Percentiles rank a stretch among this genome's conserved stretches.
Conservation (phyloP, 2,797 vertebrate genomes). For the Podarcis siculus region DNA sequence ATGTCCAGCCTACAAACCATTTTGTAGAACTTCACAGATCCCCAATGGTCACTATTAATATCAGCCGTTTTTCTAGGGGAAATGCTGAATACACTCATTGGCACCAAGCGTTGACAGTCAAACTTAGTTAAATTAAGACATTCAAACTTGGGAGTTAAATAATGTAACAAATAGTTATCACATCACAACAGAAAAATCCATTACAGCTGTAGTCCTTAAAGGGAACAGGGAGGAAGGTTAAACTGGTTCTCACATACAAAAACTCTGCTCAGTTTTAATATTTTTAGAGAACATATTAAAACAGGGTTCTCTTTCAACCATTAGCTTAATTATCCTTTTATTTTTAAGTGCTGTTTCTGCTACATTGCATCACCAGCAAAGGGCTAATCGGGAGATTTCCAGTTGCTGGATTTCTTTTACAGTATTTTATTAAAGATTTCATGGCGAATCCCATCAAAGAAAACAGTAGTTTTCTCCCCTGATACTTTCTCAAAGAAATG, state of each 20-base stretch:
- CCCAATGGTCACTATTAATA: not conserved
- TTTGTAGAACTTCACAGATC: not conserved
- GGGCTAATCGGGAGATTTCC: slow-evolving; percentile 58
- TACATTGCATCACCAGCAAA: slow-evolving; percentile 53
- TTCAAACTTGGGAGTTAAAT: slow-evolving; percentile 44
- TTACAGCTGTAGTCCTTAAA: not conserved
- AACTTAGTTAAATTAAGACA: not conserved
- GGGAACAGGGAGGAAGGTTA: not conserved
- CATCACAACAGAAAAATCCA: slow-evolving; percentile 1
- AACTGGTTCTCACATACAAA: slow-evolving; percentile 9
- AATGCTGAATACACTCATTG: not conserved
- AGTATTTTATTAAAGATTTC: slow-evolving; percentile 5
- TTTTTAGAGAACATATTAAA: slow-evolving; percentile 21
- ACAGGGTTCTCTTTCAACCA: slow-evolving; percentile 12
- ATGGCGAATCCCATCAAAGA: slow-evolving; percentile 12
- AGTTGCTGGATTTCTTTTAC: slow-evolving; percentile 22
- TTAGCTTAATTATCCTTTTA: slow-evolving; percentile 36
- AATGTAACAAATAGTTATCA: slow-evolving; percentile 32
- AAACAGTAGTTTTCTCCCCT: slow-evolving; percentile 65
- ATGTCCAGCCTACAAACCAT: not conserved
- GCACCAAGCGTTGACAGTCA: slow-evolving; percentile 15
- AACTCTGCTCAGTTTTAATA: slow-evolving; percentile 1
- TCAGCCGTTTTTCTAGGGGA: not conserved
- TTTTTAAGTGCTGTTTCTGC: slow-evolving; percentile 40
- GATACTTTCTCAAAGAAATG: slow-evolving; percentile 43